Percentiles rank a stretch among this genome's conserved stretches.
These are phyloP conservation scores for Cosmopolites sordidus DNA, from an alignment of 2,888 invertebrate species.

Conservation along the genomic window DNA sequence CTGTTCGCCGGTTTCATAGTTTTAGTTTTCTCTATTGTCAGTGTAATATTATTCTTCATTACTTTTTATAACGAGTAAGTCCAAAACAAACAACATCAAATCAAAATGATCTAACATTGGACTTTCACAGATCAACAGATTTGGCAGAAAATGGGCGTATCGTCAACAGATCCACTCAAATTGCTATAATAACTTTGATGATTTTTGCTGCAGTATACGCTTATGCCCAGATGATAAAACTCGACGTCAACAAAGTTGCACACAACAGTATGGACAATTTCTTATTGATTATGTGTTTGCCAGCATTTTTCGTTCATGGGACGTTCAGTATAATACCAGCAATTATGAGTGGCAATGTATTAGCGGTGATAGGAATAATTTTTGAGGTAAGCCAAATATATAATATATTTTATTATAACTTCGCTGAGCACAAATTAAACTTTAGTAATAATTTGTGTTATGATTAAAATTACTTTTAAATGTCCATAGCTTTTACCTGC, in stretches of 20 bases:
- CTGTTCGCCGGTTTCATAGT: constrained; percentile 62
- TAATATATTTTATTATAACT: too few species aligned
- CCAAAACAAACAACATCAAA: too few species aligned
- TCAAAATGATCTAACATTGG: too few species aligned
- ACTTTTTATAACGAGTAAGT: constrained; percentile 53
- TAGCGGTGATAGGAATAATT: constrained; percentile 29
- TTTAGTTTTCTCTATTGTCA: constrained; percentile 55
- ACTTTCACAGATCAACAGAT: not conserved
- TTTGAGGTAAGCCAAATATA: constrained; percentile 33
- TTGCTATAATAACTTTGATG: constrained; percentile 55
- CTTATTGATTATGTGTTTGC: constrained; percentile 65
- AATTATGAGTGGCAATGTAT: constrained; percentile 37
- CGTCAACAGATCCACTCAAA: constrained; percentile 53
- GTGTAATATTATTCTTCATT: constrained; percentile 59
- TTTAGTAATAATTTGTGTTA: too few species aligned
- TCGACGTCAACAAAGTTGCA: constrained; percentile 63
- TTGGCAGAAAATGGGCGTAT: constrained; percentile 50
- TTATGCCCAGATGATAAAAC: constrained; percentile 59
- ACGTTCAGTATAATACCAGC: constrained; percentile 66
- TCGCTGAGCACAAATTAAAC: too few species aligned
- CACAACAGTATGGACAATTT: constrained; percentile 66
- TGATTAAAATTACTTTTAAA: too few species aligned
- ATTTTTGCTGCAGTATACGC: constrained; percentile 57
- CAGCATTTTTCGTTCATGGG: constrained; percentile 68
- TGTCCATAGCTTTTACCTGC: too few species aligned